Percentiles rank a stretch among this genome's conserved stretches.
Evolutionary conservation across 2,888 invertebrate genomes (phyloP).

Genomic region (Drosophila meridiana): DNA sequence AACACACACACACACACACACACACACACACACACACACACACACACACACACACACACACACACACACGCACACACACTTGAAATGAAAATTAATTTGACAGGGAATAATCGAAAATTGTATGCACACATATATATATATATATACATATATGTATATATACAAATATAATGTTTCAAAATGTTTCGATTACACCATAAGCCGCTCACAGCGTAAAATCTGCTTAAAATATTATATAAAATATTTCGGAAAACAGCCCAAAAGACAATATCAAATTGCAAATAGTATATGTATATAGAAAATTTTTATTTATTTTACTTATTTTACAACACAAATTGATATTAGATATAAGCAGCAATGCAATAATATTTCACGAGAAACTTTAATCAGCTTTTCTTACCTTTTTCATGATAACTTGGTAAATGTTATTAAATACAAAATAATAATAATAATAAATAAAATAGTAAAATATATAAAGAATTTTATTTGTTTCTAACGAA

Average conservation of each 20-base stretch:
- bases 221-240: background rate
- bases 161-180: background rate
- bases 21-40: background rate
- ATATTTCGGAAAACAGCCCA: background rate
- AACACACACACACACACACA: background rate
- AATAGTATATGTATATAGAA: background rate
- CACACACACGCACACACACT: background rate
- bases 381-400: no score
- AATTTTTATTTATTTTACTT: background rate
- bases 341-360: no score
- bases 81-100: slow-evolving; percentile 23
- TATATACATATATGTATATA: background rate
- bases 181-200: background rate
- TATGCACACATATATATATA: slow-evolving; percentile 43
- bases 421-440: no score
- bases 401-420: no score
- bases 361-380: no score
- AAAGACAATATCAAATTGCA: background rate
- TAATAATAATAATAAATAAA: no score
- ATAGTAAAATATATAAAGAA: no score
- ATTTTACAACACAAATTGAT: background rate
- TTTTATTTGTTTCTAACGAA: no score
- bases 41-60: background rate
- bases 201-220: slow-evolving; percentile 1
- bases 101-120: slow-evolving; percentile 58